Evolutionary conservation across 2,113 vertebrate species (phyloP), one percentile per base, ranked within the genome.

Genomic region (Antechinus flavipes): DNA sequence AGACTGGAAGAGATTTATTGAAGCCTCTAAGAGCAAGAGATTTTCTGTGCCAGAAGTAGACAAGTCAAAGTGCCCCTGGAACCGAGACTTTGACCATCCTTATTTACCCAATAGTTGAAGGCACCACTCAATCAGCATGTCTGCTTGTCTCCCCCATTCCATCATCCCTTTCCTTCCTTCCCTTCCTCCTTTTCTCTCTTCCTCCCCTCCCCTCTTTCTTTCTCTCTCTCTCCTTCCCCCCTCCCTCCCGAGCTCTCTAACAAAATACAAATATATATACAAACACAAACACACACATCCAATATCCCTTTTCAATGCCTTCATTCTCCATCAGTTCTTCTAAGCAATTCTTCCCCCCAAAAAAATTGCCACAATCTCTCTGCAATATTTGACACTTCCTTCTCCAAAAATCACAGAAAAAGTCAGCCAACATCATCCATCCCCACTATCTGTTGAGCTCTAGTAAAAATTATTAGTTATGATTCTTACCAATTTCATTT

Each of bases 1-100:
- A 95, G 97, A 96, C 95, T 89, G 92, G 93, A 97, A 95, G 54
- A 93, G n/a, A 92, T 54, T 6, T 50, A 27, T 16, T 52, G 54
- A 91, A 58, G 14, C 54, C 90, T 76, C 96, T 24, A 26, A 8
- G 95, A 96, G 46, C 7, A 54, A 89, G 16, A 93, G 42, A 46
- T 55, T 95, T 49, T 92, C 90, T 90, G 16, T 27, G 9, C 47
- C 14, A 49, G 90, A 49, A 6, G 47, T 3, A 50, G 53, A 93
- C 92, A 24, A 61, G 12, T 56, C 46, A 8, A 25, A 55, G 42
- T 91, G 55, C 53, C 76, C 47, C 52, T 91, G 95, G 49, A 93
- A 8, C 22, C 46, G 93, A 94, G 24, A 90, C n/a, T 46, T 46
- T 84, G 46, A 49, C 0, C 3, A 30, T 26, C 58, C 58, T 61